Percentiles rank a stretch among this genome's conserved stretches.
Evolutionary conservation across 2,113 vertebrate species (phyloP).

Genomic region (Pseudolaguvia tuberculata): DNA sequence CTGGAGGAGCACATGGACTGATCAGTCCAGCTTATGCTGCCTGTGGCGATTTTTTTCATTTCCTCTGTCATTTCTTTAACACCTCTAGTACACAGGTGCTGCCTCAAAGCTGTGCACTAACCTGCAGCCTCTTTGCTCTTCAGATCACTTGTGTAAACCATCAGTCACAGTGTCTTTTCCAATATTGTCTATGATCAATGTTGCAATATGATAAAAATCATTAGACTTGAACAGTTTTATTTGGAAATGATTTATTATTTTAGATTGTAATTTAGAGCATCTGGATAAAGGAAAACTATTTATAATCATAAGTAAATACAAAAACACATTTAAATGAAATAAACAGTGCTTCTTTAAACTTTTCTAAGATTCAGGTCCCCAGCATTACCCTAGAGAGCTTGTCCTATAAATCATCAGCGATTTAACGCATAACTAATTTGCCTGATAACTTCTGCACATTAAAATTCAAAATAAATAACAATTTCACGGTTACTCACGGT

Average conservation of each 20-base stretch:
- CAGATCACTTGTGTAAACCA: constrained; percentile 17
- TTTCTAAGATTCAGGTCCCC: too few relatives aligned
- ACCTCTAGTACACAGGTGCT: constrained; percentile 27
- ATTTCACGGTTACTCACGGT: too few relatives aligned
- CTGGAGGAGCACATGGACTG: constrained; percentile 27
- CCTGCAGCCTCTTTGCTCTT: neutral
- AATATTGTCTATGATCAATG: too few relatives aligned
- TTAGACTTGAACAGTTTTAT: too few relatives aligned
- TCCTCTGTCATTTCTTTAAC: constrained; percentile 24
- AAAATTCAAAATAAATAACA: constrained; percentile 17
- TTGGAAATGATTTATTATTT: too few relatives aligned
- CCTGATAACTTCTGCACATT: neutral
- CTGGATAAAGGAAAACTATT: too few relatives aligned
- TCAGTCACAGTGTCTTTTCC: neutral
- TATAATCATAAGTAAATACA: too few relatives aligned
- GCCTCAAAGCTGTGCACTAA: constrained; percentile 12
- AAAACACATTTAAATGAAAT: too few relatives aligned
- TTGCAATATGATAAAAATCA: too few relatives aligned
- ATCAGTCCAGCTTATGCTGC: neutral
- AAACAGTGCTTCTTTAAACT: too few relatives aligned
- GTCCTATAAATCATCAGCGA: neutral
- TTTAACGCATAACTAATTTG: constrained; percentile 19
- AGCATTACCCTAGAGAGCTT: neutral
- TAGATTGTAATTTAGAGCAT: too few relatives aligned
- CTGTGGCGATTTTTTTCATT: constrained; percentile 48